Percentiles rank a stretch among this genome's conserved stretches.
Evolutionary conservation across 53 echinoderm and acorn worm genomes (phyloP).

Genomic region (Echinarachnius parma): DNA sequence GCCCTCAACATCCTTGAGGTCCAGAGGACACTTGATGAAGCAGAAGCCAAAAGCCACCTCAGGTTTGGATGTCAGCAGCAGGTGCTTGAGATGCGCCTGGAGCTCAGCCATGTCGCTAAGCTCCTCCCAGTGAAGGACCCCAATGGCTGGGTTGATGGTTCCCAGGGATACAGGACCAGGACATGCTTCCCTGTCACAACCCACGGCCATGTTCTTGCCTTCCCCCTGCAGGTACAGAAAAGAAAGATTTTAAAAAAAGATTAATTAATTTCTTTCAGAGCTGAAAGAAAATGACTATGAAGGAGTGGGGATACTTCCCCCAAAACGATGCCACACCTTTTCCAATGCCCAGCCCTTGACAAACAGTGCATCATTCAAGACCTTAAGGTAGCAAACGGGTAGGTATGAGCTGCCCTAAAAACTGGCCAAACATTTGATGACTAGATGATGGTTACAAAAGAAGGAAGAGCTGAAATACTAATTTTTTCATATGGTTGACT

Average conservation of each 20-base stretch:
- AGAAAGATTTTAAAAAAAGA: not conserved
- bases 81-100: conserved; percentile 30
- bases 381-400: no score
- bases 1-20: conserved; percentile 15
- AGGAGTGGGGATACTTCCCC: no score
- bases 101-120: conserved; percentile 28
- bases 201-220: conserved; percentile 23
- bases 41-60: conserved; percentile 34
- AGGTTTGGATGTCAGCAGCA: conserved; percentile 31
- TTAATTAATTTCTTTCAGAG: no score
- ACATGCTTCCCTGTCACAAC: conserved; percentile 18
- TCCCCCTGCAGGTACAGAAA: conserved; percentile 14
- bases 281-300: no score
- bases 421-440: no score
- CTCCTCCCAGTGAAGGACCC: conserved; percentile 44
- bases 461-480: no score
- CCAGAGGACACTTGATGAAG: conserved; percentile 41
- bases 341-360: no score
- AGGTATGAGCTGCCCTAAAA: no score
- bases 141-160: conserved; percentile 42
- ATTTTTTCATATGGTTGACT: no score
- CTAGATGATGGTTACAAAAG: no score
- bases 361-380: no score
- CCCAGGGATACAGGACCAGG: conserved; percentile 39
- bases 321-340: no score